Percentiles rank a stretch among this genome's conserved stretches.
These are phyloP conservation scores for Lepidotrigona ventralis DNA, from an alignment of 1,140 invertebrate species.

Conservation along the genomic window DNA sequence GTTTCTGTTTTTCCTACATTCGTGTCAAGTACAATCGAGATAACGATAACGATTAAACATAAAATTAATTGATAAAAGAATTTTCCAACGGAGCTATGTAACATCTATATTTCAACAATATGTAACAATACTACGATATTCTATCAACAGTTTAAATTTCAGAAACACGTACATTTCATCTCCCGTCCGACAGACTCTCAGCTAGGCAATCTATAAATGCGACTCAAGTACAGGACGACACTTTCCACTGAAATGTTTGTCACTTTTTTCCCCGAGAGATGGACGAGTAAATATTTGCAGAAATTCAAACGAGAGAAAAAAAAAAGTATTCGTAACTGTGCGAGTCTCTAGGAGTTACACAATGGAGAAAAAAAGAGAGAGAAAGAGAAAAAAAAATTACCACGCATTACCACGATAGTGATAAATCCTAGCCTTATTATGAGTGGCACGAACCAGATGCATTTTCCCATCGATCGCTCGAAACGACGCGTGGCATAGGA, in stretches of 20 bases:
- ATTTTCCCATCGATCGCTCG: background rate
- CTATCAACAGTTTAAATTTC: background rate
- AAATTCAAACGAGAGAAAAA: background rate
- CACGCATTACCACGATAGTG: too few relatives aligned
- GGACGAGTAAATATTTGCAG: background rate
- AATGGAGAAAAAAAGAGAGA: background rate
- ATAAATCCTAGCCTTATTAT: slow-evolving; percentile 1
- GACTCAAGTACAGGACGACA: background rate
- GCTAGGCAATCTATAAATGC: background rate
- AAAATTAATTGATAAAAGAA: too few relatives aligned
- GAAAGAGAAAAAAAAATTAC: background rate
- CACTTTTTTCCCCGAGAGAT: background rate
- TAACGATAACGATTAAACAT: too few relatives aligned
- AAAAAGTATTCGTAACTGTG: background rate
- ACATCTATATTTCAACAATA: background rate
- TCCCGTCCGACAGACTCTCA: background rate
- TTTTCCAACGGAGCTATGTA: background rate
- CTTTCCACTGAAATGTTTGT: background rate
- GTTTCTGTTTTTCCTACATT: too few relatives aligned
- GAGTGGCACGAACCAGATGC: background rate
- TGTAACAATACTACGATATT: background rate
- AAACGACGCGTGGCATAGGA: background rate
- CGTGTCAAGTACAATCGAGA: too few relatives aligned
- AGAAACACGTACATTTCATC: background rate
- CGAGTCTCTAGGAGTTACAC: too few relatives aligned